Evolutionary conservation across 2,797 vertebrate species (phyloP).

Genomic region (Oreochromis mossambicus): DNA sequence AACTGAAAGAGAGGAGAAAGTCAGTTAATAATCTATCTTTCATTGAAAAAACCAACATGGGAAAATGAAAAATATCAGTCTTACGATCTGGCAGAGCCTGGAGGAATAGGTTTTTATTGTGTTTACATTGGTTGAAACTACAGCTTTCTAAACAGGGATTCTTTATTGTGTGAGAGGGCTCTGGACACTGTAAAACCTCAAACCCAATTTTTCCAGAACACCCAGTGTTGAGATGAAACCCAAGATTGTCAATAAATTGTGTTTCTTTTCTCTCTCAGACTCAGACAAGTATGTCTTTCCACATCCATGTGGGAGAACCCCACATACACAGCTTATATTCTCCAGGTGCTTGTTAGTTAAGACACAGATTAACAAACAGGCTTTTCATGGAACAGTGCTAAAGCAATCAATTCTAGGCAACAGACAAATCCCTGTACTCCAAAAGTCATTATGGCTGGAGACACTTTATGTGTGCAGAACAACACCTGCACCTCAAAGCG

Average conservation of each 20-base stretch:
- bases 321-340: conserved; percentile 28
- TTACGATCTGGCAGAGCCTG: conserved; percentile 10
- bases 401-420: conserved; percentile 50
- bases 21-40: conserved; percentile 13
- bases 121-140: conserved; percentile 62
- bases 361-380: conserved; percentile 41
- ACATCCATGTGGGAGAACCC: conserved; percentile 39
- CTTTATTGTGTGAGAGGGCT: conserved; percentile 37
- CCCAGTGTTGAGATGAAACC: conserved; percentile 44
- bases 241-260: conserved; percentile 56
- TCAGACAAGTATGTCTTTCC: conserved; percentile 52
- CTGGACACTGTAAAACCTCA: conserved; percentile 37
- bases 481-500: conserved; percentile 15
- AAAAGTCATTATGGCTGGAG: conserved; percentile 37
- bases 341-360: conserved; percentile 61
- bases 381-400: conserved; percentile 46
- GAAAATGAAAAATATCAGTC: conserved; percentile 27
- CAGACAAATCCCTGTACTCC: conserved; percentile 28
- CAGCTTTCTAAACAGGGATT: conserved; percentile 33
- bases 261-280: conserved; percentile 21
- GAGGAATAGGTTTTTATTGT: conserved; percentile 43
- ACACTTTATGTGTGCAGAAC: conserved; percentile 28
- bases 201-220: conserved; percentile 36
- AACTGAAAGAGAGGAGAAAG: not conserved
- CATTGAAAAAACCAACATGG: not conserved